Evolutionary conservation across 2,113 vertebrate species (phyloP), one percentile per base, ranked within the genome.

Genomic region (Thamnaconus septentrionalis): DNA sequence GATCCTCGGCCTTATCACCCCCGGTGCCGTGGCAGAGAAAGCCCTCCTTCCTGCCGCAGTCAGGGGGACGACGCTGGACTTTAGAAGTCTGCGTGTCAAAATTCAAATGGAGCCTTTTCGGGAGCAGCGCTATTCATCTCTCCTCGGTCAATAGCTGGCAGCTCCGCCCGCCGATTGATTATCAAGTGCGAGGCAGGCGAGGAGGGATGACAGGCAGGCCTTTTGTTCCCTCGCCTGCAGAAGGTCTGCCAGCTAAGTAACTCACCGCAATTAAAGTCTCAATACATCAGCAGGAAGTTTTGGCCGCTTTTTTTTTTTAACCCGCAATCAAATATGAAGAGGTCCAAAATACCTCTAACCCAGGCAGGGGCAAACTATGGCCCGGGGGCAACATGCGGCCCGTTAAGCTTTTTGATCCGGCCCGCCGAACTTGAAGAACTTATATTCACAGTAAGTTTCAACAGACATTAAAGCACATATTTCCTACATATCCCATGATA

Each of bases 91-190:
- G 80, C 82, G 82, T 83, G 80, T 87, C 87, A 89, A 80, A 88
- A 86, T 85, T 85, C 74, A 79, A 84, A 87, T 81, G 64, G 72
- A 84, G 76, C 85, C 85, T 78, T 72, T 68, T 85, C 18, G 85
- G 85, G 85, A 88, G 73, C 67, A 47, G 63, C 79, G 88, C 85
- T 87, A 88, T 89, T 90, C 76, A 90, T 90, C 79, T 81, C 74
- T 70, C 42, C 59, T 85, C 69, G 73, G 84, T 91, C 86, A 81
- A 89, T 88, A 90, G 75, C 83, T 90, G 88, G 83, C 88, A 85
- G 73, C 77, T 71, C 64, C 40, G 75, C 78, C 69, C 67, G 65
- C 68, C 64, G 64, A 89, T 91, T 89, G 89, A 91, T 91, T 90
- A 90, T 87, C 76, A 89, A 73, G 82, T 75, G 73, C 62, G 12